Conservation (phyloP, 2,888 invertebrate genomes). For the Stegophylla sp. region DNA sequence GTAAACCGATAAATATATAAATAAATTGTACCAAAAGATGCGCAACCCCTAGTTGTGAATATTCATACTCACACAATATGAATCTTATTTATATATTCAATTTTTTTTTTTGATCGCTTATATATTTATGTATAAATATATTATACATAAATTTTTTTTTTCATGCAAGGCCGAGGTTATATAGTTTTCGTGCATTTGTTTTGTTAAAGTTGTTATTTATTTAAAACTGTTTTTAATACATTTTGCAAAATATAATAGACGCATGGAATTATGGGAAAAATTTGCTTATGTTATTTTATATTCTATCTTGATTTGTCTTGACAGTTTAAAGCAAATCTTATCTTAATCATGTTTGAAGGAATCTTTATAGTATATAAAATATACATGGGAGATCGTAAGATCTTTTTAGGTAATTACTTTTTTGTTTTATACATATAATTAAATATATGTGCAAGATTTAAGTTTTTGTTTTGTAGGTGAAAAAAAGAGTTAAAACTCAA, state of each 20-base stretch:
- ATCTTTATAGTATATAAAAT: constrained; percentile 26
- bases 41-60: constrained; percentile 30
- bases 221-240: constrained; percentile 40
- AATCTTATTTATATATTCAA: background rate
- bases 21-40: constrained; percentile 42
- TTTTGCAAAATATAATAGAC: constrained; percentile 19
- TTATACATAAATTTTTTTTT: constrained; percentile 34
- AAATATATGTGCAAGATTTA: background rate
- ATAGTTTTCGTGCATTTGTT: constrained; percentile 38
- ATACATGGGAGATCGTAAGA: constrained; percentile 4
- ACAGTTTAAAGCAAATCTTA: constrained; percentile 49
- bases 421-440: background rate
- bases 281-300: constrained; percentile 20
- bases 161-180: constrained; percentile 13
- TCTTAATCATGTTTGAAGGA: constrained; percentile 40
- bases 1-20: constrained; percentile 40
- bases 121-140: background rate
- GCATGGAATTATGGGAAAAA: constrained; percentile 8
- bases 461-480: constrained; percentile 16
- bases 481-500: background rate
- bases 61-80: background rate
- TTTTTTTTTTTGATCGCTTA: constrained; percentile 4
- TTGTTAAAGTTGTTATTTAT: constrained; percentile 55
- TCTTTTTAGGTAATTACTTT: constrained; percentile 31
- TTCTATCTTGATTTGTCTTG: constrained; percentile 48